Percentiles rank a stretch among this genome's conserved stretches.
phyloP scores from a whole-genome alignment of 2,888 invertebrate species.

The Sinotaia quadrata region DNA sequence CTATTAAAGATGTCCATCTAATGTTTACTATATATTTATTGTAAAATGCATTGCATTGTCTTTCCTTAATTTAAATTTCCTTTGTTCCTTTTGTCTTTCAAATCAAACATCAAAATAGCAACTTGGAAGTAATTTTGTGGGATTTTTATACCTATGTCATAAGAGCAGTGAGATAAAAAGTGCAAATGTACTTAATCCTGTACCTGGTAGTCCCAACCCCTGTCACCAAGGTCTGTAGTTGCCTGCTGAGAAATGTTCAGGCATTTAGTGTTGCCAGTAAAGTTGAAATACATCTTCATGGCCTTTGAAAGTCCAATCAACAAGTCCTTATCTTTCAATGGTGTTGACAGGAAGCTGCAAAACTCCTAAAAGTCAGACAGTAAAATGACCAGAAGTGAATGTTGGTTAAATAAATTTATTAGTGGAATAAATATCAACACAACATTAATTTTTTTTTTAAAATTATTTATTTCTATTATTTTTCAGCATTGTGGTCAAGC shows the following conservation, averaged over 20 bases:
- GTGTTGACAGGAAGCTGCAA: slow-evolving; percentile 74
- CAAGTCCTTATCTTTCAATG: slow-evolving; percentile 75
- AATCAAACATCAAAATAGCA: slow-evolving; percentile 3
- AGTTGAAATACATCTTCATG: slow-evolving; percentile 85
- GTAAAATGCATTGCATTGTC: no score
- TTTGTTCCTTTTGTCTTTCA: no score
- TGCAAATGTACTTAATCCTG: neutral
- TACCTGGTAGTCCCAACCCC: slow-evolving; percentile 89
- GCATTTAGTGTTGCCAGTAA: slow-evolving; percentile 82
- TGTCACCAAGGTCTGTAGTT: slow-evolving; percentile 77
- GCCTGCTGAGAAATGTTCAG: slow-evolving; percentile 78
- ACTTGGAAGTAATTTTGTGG: no score
- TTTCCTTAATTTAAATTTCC: no score
- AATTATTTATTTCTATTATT: neutral
- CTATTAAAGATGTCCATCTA: no score
- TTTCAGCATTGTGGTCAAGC: no score
- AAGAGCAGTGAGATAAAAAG: no score
- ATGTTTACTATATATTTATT: no score
- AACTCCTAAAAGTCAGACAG: slow-evolving; percentile 72
- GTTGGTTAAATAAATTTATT: no score
- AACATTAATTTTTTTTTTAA: neutral
- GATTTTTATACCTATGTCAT: no score
- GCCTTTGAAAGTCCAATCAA: slow-evolving; percentile 80
- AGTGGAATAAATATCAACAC: neutral
- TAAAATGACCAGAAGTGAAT: neutral